Percentiles rank a stretch among this genome's conserved stretches.
phyloP scores from a whole-genome alignment of 2,888 invertebrate genomes.

The Pandemis heparana region DNA sequence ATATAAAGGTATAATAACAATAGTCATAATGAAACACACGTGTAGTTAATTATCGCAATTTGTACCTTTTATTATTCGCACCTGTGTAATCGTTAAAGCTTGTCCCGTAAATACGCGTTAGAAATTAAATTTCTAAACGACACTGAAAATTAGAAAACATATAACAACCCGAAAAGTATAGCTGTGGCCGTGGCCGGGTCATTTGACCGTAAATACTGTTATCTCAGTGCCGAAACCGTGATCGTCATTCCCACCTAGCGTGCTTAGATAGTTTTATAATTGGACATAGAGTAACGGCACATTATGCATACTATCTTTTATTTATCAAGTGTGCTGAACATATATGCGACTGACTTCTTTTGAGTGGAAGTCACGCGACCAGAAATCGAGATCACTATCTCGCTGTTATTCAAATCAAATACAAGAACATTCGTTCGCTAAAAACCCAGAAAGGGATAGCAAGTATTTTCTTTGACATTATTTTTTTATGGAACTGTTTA shows the following conservation, averaged over 20 bases:
- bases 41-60: not conserved
- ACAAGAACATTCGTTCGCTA: not conserved
- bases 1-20: too few relatives aligned
- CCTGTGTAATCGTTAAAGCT: not conserved
- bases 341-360: not conserved
- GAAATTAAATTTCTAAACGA: too few relatives aligned
- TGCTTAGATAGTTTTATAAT: not conserved
- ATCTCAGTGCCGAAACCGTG: not conserved
- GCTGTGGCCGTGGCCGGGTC: too few relatives aligned
- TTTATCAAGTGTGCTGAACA: not conserved
- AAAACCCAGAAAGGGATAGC: not conserved
- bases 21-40: not conserved
- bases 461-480: not conserved
- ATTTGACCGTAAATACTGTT: not conserved
- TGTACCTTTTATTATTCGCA: not conserved
- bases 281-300: not conserved
- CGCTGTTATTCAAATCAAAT: slow-evolving; percentile 7
- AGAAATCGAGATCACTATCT: slow-evolving; percentile 13
- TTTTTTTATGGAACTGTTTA: not conserved
- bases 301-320: not conserved
- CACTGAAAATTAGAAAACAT: too few relatives aligned
- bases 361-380: not conserved
- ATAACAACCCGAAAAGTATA: too few relatives aligned
- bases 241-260: not conserved
- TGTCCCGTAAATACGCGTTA: not conserved